These are phyloP conservation scores for Teleiodes luculella DNA, from an alignment of 2,888 invertebrate genomes.

Conservation along the genomic window DNA sequence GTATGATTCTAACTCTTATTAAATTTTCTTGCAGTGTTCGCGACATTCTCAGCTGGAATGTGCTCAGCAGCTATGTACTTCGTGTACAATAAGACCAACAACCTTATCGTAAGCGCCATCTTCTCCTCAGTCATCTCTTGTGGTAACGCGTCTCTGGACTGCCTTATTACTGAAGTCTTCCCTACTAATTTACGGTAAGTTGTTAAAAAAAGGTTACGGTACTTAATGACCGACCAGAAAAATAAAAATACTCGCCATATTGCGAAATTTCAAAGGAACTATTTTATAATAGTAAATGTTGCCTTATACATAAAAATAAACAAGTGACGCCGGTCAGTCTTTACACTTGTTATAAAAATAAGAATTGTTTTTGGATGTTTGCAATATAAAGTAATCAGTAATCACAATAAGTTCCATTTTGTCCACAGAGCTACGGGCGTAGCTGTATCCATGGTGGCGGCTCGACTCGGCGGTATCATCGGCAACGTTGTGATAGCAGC, in stretches of 20 bases:
- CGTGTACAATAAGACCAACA: conserved; percentile 89
- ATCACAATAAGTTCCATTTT: neutral
- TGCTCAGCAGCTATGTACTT: conserved; percentile 92
- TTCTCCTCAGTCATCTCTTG: conserved; percentile 93
- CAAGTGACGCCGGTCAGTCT: no score
- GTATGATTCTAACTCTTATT: neutral
- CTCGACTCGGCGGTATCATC: conserved; percentile 91
- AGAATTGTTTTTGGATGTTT: no score
- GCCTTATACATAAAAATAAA: no score
- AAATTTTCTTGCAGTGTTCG: conserved; percentile 81
- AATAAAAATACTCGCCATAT: no score
- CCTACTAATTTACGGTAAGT: conserved; percentile 91
- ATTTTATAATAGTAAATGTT: no score
- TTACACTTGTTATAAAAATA: no score
- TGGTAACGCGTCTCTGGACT: conserved; percentile 93
- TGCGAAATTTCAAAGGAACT: no score
- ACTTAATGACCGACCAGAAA: no score
- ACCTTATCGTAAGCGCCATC: conserved; percentile 89
- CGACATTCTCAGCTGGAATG: conserved; percentile 89
- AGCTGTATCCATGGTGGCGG: conserved; percentile 93
- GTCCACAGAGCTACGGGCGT: conserved; percentile 90
- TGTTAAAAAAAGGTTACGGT: neutral
- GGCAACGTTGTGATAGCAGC: conserved; percentile 94
- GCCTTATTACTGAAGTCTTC: conserved; percentile 95
- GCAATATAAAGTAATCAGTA: no score